A percentile compares a stretch with the other conserved stretches of the same genome.
phyloP scores from a whole-genome alignment of 1,140 invertebrate genomes.

The Drosophila serrata region DNA sequence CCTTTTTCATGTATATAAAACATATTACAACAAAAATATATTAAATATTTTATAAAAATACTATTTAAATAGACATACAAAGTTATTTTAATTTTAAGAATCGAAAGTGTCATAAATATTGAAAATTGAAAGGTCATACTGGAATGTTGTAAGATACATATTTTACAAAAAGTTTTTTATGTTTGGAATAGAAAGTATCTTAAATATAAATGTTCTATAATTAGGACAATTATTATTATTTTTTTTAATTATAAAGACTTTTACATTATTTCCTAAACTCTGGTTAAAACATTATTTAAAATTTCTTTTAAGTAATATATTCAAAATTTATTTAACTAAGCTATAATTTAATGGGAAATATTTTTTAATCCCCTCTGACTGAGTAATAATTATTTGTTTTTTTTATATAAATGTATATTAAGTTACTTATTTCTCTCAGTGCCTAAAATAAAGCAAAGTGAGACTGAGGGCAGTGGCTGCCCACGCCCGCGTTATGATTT shows the following conservation, averaged over 20 bases:
- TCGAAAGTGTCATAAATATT: background rate
- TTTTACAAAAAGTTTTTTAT: background rate
- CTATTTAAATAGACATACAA: too few species aligned
- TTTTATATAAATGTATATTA: too few species aligned
- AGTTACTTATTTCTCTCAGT: conserved; percentile 1
- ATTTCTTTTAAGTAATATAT: background rate
- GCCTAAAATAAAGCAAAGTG: conserved; percentile 21
- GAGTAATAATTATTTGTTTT: too few species aligned
- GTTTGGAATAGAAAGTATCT: background rate
- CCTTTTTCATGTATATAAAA: too few species aligned
- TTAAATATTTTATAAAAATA: too few species aligned
- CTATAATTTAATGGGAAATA: background rate
- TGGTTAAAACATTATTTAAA: background rate
- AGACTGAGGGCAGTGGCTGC: conserved; percentile 40
- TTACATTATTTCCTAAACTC: background rate
- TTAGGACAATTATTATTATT: background rate
- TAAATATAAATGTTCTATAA: background rate
- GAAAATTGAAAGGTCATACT: background rate
- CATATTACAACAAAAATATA: too few species aligned
- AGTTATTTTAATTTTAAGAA: too few species aligned
- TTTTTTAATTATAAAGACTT: background rate
- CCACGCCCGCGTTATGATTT: conserved; percentile 82
- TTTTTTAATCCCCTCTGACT: background rate
- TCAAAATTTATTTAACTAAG: too few species aligned
- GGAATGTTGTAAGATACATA: background rate